These are phyloP conservation scores for Catagonus wagneri DNA, from an alignment of 2,113 vertebrate genomes.

Conservation along the genomic window DNA sequence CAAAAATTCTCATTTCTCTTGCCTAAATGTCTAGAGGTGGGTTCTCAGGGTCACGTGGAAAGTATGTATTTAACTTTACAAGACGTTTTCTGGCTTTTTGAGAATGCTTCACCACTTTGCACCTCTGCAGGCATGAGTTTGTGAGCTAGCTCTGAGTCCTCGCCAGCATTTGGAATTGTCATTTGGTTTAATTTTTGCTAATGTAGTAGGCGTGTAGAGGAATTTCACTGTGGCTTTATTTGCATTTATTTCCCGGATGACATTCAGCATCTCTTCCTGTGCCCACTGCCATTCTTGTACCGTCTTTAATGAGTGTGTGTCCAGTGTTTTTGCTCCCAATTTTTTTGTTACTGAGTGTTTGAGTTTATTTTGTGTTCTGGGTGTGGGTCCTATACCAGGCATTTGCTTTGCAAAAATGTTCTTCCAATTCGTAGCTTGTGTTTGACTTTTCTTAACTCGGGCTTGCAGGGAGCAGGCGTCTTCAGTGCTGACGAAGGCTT, in stretches of 20 bases:
- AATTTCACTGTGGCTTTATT: not conserved
- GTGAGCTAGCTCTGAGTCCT: fast-evolving
- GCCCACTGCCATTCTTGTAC: not conserved
- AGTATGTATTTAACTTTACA: not conserved
- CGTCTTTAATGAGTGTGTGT: not conserved
- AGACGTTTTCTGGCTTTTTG: not conserved
- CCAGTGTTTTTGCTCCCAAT: not conserved
- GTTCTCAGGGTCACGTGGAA: not conserved
- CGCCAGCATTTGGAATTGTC: not conserved
- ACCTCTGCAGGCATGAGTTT: no score
- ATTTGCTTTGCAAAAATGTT: not conserved
- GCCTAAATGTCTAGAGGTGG: not conserved
- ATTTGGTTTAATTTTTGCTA: not conserved
- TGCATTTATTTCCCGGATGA: not conserved
- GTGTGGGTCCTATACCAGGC: not conserved
- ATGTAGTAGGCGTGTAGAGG: not conserved
- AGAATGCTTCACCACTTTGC: not conserved
- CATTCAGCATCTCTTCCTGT: not conserved
- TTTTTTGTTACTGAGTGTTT: not conserved
- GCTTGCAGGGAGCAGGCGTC: not conserved
- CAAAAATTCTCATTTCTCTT: not conserved
- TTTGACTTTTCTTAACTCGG: not conserved
- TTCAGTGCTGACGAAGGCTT: not conserved
- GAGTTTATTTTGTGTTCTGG: not conserved
- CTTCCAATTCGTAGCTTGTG: not conserved